Base-by-base conservation (phyloP, 1,140 invertebrate genomes). In the Stratiolaelaps scimitus region DNA sequence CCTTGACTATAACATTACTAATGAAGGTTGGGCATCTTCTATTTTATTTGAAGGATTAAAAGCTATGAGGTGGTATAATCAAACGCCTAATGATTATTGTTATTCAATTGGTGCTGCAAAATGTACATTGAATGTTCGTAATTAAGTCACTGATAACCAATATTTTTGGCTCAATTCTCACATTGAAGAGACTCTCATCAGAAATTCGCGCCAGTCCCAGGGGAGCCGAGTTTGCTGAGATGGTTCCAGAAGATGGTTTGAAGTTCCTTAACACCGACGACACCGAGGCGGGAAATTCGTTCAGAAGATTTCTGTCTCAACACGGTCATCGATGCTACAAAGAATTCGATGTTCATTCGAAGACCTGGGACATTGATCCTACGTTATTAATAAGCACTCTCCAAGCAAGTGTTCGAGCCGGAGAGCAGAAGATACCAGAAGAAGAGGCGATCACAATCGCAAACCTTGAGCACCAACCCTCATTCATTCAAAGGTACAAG, bases 271-370 rank as follows among this genome's bases (percentile, higher is more conserved):
- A 48, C 20, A 15, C 47, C 15, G 47, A 48, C 28, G 5, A 48
- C 7, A 28, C 19, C 20, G 67, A 76, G 65, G 75, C 80, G 5
- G 75, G 80, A 47, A 67, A 73, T 15, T 72, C 79, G 48, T 80
- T 85, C 30, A 69, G 77, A 1, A 68, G 74, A 4, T 87, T 89
- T 71, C 73, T 88, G n/a, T 69, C 80, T 17, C 75, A 79, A 68
- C 84, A 88, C 72, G 87, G 86, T 1, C 84, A 89, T 74, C 79
- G 87, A 69, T 80, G 81, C 69, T 76, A 85, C 30, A 81, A 82
- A 75, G 88, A 90, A 83, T 80, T 87, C 70, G 86, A 88, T 71
- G 72, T 87, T 1, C 72, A 73, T 1, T 78, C 80, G 2, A 80
- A 82, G 67, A 81, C 85, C 1, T 88, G 86, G 86, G 74, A 73